Evolutionary conservation across 2,888 invertebrate species (phyloP), one percentile per base, ranked within the genome.

Genomic region (Philaethria dido): DNA sequence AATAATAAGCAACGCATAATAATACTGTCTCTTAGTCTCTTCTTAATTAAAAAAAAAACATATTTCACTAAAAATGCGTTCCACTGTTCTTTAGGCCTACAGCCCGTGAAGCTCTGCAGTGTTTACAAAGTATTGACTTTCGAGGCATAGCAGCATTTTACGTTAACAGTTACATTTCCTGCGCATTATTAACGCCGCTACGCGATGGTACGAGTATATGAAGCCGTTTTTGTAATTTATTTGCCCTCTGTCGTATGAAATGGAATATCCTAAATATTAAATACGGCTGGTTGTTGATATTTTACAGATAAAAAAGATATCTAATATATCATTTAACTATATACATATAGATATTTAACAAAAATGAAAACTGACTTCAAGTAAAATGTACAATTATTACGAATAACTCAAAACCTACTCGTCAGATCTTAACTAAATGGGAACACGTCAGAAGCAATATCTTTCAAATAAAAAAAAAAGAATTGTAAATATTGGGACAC

Each of bases 151-250:
- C 36, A 57, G 57, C 57, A 57, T 42, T 57, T 57, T 57, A 57
- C 42, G 22, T 4, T 42, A 57, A 55, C 55, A 57, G 57, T 57
- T 57, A 57, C 20, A 42, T 57, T 57, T 57, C 42, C 57, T 57
- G 42, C 16, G 22, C 57, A 57, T 42, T 52, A 57, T 57, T 57
- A 57, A 42, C 57, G 57, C 57, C 42, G 42, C 39, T 42, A 22
- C 57, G 42, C 57, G 42, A 57, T 57, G 57, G 57, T 39, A 57
- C 57, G 57, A 57, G 25, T 42, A n/a, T 57, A 42, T 42, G 22
- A 42, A 42, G 14, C n/a, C 8, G 22, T 25, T 57, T 14, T 57
- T 11, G 11, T 42, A 42, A 25, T 22, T 42, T 25, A 57, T 25
- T 18, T 16, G 29, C 52, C n/a, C 52, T 16, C 29, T 16, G 16